These are phyloP conservation scores for Drusus annulatus DNA, from an alignment of 1,140 invertebrate species.

Conservation along the genomic window DNA sequence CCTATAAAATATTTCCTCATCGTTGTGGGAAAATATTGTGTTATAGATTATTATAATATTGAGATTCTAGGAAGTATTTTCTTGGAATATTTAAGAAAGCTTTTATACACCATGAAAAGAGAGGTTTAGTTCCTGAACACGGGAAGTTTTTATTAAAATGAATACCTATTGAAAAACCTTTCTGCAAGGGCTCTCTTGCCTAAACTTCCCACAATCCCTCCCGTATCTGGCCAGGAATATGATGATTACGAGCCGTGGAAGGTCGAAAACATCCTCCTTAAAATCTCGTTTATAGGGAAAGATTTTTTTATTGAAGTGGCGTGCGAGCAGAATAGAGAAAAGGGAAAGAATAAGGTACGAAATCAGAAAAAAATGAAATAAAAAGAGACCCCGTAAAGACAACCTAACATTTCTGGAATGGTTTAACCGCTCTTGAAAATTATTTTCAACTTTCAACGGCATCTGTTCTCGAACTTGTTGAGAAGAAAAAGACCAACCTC, in stretches of 20 bases:
- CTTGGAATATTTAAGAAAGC: too few species aligned
- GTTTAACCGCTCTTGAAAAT: slow-evolving; percentile 41
- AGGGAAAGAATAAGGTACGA: slow-evolving; percentile 10
- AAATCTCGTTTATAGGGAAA: slow-evolving; percentile 42
- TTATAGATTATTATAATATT: too few species aligned
- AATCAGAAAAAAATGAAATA: slow-evolving; percentile 23
- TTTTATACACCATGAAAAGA: too few species aligned
- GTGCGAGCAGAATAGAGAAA: slow-evolving; percentile 26
- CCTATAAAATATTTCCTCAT: too few species aligned
- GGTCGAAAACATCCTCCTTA: slow-evolving; percentile 28
- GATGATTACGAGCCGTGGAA: slow-evolving; percentile 25
- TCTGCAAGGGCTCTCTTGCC: slow-evolving; percentile 2
- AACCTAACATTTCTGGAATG: slow-evolving; percentile 34
- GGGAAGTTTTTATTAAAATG: neutral
- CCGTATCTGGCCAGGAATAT: neutral
- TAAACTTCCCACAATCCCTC: slow-evolving; percentile 30
- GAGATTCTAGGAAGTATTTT: too few species aligned
- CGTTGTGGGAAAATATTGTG: too few species aligned
- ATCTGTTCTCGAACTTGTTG: slow-evolving; percentile 22
- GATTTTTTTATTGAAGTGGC: slow-evolving; percentile 40
- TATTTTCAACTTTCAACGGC: slow-evolving; percentile 32
- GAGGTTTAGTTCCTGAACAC: neutral
- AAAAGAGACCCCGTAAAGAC: slow-evolving; percentile 37
- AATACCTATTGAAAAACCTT: slow-evolving; percentile 4
- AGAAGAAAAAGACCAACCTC: slow-evolving; percentile 35